phyloP scores from a whole-genome alignment of 2,113 vertebrate genomes.

The Sakesphorus luctuosus region DNA sequence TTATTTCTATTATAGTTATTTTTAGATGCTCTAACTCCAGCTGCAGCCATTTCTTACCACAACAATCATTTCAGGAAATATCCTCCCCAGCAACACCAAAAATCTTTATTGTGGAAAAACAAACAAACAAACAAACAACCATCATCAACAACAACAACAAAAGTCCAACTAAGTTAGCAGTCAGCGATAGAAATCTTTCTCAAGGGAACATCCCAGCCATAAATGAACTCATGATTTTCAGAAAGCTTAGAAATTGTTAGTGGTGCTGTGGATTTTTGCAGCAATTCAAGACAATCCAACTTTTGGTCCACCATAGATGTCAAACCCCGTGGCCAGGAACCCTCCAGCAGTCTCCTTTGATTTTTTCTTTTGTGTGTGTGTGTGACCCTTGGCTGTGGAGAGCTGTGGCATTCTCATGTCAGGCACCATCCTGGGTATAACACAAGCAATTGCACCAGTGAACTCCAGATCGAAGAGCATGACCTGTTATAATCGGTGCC shows the following conservation, averaged over 20 bases:
- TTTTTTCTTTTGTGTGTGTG: neutral
- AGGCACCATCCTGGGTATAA: neutral
- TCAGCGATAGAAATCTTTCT: neutral
- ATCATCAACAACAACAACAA: neutral
- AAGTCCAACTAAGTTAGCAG: neutral
- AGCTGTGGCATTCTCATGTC: accelerated
- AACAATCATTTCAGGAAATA: neutral
- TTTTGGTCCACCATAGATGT: accelerated
- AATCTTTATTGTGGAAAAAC: neutral
- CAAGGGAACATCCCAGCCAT: neutral
- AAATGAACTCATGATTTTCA: neutral
- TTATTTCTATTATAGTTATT: slow-evolving; percentile 20
- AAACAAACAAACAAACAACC: neutral
- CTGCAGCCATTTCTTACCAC: neutral
- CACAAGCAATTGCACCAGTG: accelerated
- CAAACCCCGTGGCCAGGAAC: neutral
- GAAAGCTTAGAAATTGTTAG: neutral
- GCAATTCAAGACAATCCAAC: neutral
- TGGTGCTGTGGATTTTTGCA: neutral
- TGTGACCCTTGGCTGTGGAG: neutral
- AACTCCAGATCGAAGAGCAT: accelerated
- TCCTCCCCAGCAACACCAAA: neutral
- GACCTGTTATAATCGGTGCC: neutral
- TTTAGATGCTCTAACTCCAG: slow-evolving; percentile 19
- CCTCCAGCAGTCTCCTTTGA: neutral